Conservation (phyloP, 2,113 vertebrate genomes). For the Gobio gobio region DNA sequence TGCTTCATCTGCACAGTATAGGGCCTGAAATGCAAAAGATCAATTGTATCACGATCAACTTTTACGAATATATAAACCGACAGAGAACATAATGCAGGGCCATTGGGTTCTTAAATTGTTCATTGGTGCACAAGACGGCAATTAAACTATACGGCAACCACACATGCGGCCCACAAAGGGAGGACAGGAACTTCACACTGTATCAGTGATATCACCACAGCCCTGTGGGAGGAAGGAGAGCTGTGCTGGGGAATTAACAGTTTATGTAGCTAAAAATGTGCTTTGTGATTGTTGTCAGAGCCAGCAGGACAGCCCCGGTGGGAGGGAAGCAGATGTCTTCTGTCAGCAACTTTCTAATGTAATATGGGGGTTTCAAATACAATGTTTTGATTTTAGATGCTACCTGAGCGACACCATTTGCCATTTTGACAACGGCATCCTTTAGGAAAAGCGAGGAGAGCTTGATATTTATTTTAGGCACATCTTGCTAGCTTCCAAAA, state of each 20-base stretch:
- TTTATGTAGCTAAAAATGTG: conserved; percentile 39
- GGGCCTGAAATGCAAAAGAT: background rate
- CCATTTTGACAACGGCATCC: background rate
- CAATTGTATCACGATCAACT: background rate
- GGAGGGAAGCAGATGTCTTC: conserved; percentile 17
- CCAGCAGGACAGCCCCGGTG: conserved; percentile 5
- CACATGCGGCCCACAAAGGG: background rate
- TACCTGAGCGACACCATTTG: background rate
- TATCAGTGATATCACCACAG: conserved; percentile 20
- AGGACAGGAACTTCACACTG: conserved; percentile 41
- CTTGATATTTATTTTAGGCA: conserved; percentile 14
- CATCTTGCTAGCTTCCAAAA: background rate
- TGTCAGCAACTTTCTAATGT: background rate
- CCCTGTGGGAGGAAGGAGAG: conserved; percentile 30
- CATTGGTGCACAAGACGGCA: background rate
- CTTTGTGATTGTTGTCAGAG: conserved; percentile 26
- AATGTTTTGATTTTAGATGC: background rate
- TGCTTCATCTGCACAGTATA: background rate
- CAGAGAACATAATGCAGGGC: background rate
- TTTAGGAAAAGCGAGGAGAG: no score
- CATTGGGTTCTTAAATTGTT: background rate
- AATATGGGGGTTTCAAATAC: conserved; percentile 7
- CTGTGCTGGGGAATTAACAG: conserved; percentile 42
- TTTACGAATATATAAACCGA: background rate
- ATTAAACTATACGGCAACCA: conserved; percentile 16